Evolutionary conservation across 2,797 vertebrate genomes (phyloP).

Genomic region (Diceros bicornis): DNA sequence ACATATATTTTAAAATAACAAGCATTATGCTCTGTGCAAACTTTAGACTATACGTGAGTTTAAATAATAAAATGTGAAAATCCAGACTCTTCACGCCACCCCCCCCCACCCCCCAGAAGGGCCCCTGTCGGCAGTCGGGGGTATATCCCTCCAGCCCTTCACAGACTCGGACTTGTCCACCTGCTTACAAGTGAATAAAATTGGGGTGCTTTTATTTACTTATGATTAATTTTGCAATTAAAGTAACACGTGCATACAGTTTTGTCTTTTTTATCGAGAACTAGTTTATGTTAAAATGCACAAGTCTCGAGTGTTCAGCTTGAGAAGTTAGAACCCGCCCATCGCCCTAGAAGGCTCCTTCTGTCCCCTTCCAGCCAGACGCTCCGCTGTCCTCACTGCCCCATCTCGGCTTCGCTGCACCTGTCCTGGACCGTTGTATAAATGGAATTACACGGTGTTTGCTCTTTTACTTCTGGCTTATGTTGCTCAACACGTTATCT

Average conservation of each 20-base stretch:
- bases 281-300: neutral
- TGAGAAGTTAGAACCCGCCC: neutral
- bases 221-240: neutral
- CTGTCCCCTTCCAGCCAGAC: neutral
- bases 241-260: neutral
- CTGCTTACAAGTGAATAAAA: neutral
- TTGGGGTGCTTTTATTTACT: neutral
- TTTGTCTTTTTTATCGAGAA: neutral
- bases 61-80: neutral
- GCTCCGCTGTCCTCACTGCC: neutral
- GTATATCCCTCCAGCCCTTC: neutral
- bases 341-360: neutral
- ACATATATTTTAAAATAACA: neutral
- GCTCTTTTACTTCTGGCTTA: neutral
- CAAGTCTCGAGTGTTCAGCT: neutral
- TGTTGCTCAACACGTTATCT: neutral
- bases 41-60: neutral
- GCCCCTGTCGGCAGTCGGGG: neutral
- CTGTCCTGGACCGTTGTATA: neutral
- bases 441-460: neutral
- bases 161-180: too few relatives aligned
- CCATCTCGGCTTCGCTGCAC: accelerated
- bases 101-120: too few relatives aligned
- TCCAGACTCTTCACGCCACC: neutral
- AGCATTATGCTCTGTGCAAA: neutral